Evolutionary conservation across 2,888 invertebrate species (phyloP), one percentile per base, ranked within the genome.

Genomic region (Pemphredon lugubris): DNA sequence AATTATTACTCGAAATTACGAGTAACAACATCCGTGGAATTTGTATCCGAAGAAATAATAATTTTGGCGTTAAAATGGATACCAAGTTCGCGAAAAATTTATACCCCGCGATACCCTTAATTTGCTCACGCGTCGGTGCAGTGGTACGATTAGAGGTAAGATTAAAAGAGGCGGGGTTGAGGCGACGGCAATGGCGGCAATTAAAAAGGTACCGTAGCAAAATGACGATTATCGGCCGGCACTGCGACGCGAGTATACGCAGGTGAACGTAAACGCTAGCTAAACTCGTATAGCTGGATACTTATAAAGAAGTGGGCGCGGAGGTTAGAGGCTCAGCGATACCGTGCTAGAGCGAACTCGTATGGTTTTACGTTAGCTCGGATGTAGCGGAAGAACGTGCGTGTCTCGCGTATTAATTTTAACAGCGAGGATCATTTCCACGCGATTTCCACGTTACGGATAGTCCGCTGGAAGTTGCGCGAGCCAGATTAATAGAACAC

Each of bases 251-350:
- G 37, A 23, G 51, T 40, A 39, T 48, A 54, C 54, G 45, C 73
- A 69, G 63, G 74, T 77, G 78, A 77, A 74, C 50, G 70, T 77
- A 77, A 76, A 72, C 55, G 65, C 59, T 13, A 16, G 44, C 39
- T 57, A 44, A 45, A 7, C 30, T 53, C 45, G 47, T 54, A 40
- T 30, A 42, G 42, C 39, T 37, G 44, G 20, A 45, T 61, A 61
- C 51, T 51, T 40, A 3, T n/a, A 40, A 60, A 60, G 60, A 60
- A 60, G 58, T 50, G 71, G 64, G 72, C 37, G 72, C 72, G 59
- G 39, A 34, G 44, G 39, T 30, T 72, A 55, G 40, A 55, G 40
- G 57, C 60, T 59, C 65, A 44, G 72, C 65, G 59, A 59, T 58
- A 48, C 16, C 47, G 11, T 20, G 20, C 13, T 54, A 26, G 20